Conservation (phyloP, 1,140 invertebrate genomes). For the Wasmannia auropunctata region DNA sequence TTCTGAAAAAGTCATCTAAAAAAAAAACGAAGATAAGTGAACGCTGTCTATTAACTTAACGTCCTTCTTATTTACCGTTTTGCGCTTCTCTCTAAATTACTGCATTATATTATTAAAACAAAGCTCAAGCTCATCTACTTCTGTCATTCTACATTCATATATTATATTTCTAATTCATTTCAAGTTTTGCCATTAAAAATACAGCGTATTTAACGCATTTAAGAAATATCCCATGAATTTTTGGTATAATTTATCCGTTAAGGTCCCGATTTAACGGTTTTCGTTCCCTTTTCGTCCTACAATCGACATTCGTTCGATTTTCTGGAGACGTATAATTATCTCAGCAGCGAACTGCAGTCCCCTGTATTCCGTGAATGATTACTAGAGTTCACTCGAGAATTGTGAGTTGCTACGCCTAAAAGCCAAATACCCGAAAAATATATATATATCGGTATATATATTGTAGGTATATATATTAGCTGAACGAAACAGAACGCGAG, state of each 20-base stretch:
- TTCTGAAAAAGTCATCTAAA: not conserved
- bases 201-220: not conserved
- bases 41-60: not conserved
- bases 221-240: not conserved
- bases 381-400: not conserved
- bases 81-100: not conserved
- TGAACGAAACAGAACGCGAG: not conserved
- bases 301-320: constrained; percentile 27
- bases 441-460: no score
- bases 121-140: not conserved
- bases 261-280: constrained; percentile 30
- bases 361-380: constrained; percentile 24
- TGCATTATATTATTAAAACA: not conserved
- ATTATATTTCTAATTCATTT: not conserved
- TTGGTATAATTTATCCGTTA: constrained; percentile 16
- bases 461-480: not conserved
- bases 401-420: constrained; percentile 9
- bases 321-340: constrained; percentile 76
- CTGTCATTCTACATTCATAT: not conserved
- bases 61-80: not conserved
- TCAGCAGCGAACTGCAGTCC: constrained; percentile 63
- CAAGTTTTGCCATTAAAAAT: not conserved
- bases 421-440: constrained; percentile 2
- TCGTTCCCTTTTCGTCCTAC: not conserved
- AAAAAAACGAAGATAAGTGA: not conserved